Conservation (phyloP, 2,888 invertebrate genomes). For the Synanthedon myopaeformis region DNA sequence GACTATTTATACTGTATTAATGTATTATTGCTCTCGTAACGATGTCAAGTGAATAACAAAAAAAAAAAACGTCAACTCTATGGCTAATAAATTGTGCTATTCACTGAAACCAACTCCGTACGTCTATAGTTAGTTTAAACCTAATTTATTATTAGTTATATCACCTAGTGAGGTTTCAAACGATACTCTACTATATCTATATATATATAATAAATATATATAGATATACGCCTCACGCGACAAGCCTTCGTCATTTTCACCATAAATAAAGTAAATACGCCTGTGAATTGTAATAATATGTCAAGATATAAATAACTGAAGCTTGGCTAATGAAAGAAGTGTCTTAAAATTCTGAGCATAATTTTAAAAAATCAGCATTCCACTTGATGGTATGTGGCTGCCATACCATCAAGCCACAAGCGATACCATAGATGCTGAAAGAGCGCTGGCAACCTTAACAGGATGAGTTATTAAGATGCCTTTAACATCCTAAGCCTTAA, state of each 20-base stretch:
- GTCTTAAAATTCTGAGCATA: too few relatives aligned
- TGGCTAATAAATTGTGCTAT: constrained; percentile 64
- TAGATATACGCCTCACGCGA: constrained; percentile 37
- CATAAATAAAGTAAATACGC: not conserved
- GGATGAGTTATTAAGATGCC: too few relatives aligned
- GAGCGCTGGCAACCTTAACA: too few relatives aligned
- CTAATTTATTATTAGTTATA: constrained; percentile 47
- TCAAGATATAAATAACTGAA: too few relatives aligned
- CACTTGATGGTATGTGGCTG: too few relatives aligned
- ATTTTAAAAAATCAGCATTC: too few relatives aligned
- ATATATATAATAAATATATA: too few relatives aligned
- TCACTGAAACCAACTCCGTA: constrained; percentile 37
- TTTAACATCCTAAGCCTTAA: too few relatives aligned
- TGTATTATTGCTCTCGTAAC: constrained; percentile 27
- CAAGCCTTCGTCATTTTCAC: constrained; percentile 8
- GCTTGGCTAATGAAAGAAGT: too few relatives aligned
- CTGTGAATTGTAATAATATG: too few relatives aligned
- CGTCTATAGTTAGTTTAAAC: constrained; percentile 36
- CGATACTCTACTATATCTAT: constrained; percentile 39
- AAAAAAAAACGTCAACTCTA: constrained; percentile 28
- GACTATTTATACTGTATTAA: constrained; percentile 6
- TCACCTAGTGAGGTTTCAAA: constrained; percentile 68
- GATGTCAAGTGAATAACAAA: constrained; percentile 31
- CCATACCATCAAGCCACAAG: too few relatives aligned
- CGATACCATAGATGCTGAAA: too few relatives aligned